Percentiles rank a stretch among this genome's conserved stretches.
phyloP scores from a whole-genome alignment of 2,888 invertebrate species.

The Drosophila birchii region DNA sequence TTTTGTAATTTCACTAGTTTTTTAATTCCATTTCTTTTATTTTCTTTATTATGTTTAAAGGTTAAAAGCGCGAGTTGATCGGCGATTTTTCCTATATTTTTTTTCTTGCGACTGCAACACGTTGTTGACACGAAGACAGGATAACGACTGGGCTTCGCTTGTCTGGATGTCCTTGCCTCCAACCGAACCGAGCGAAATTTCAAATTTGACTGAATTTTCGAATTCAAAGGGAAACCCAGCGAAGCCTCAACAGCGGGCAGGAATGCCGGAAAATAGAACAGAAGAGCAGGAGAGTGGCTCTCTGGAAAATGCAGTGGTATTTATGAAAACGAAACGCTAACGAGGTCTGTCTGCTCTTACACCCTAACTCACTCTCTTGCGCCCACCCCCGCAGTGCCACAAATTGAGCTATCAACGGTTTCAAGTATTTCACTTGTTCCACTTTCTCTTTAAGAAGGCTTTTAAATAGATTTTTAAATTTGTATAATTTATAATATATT shows the following conservation, averaged over 20 bases:
- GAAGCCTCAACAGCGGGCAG: neutral
- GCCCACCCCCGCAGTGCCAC: constrained; percentile 11
- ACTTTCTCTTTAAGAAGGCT: constrained; percentile 14
- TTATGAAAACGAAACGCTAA: constrained; percentile 29
- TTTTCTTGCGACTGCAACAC: constrained; percentile 70
- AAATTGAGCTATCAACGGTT: constrained; percentile 54
- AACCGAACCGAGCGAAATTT: constrained; percentile 13
- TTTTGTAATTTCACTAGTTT: constrained; percentile 27
- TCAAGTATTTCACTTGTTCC: constrained; percentile 32
- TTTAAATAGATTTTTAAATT: neutral
- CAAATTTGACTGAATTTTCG: constrained; percentile 1
- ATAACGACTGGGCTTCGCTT: constrained; percentile 78
- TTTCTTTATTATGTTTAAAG: neutral
- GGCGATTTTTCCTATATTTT: constrained; percentile 20
- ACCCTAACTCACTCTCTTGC: neutral
- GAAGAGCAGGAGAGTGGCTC: neutral
- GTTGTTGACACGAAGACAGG: constrained; percentile 84
- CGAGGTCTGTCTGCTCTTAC: constrained; percentile 26
- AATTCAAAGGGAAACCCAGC: neutral
- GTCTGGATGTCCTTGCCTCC: neutral
- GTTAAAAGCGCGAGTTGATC: neutral
- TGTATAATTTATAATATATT: neutral
- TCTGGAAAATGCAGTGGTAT: neutral
- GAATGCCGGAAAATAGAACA: neutral
- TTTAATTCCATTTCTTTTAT: neutral